Evolutionary conservation across 2,797 vertebrate species (phyloP).

Genomic region (Acanthurus leucopareius): DNA sequence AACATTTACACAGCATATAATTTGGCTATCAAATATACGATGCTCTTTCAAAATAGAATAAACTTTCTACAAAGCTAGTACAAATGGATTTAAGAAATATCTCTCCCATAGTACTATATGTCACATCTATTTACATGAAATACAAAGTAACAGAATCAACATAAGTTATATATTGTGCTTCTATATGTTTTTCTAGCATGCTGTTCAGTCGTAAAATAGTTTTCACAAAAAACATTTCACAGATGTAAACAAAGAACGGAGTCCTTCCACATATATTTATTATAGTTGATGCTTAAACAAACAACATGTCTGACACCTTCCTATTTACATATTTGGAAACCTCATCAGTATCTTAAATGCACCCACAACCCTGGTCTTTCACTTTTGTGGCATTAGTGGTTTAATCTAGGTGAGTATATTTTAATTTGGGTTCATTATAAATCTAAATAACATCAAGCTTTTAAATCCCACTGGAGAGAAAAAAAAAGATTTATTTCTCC

Average conservation of each 20-base stretch:
- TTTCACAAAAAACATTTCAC: conserved; percentile 69
- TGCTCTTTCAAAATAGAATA: conserved; percentile 83
- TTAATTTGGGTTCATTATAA: conserved; percentile 7
- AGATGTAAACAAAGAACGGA: conserved; percentile 69
- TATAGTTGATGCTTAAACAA: conserved; percentile 34
- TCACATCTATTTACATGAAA: conserved; percentile 80
- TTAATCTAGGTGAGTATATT: conserved; percentile 15
- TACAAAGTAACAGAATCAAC: conserved; percentile 69
- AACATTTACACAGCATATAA: conserved; percentile 71
- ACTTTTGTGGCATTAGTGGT: conserved; percentile 18
- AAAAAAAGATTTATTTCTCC: conserved; percentile 3
- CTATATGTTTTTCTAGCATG: conserved; percentile 72
- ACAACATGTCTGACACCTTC: conserved; percentile 20
- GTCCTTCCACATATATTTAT: conserved; percentile 53
- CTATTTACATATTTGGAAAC: conserved; percentile 55
- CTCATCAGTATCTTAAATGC: conserved; percentile 22
- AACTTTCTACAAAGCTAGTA: conserved; percentile 85
- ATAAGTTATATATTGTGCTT: conserved; percentile 74
- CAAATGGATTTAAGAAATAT: conserved; percentile 81
- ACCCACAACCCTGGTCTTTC: conserved; percentile 7
- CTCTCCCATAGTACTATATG: conserved; percentile 68
- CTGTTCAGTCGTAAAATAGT: conserved; percentile 59
- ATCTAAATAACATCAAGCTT: conserved; percentile 6
- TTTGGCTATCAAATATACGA: conserved; percentile 84
- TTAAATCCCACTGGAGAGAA: conserved; percentile 28